Evolutionary conservation across 2,113 vertebrate species (phyloP).

Genomic region (Panthera uncia): DNA sequence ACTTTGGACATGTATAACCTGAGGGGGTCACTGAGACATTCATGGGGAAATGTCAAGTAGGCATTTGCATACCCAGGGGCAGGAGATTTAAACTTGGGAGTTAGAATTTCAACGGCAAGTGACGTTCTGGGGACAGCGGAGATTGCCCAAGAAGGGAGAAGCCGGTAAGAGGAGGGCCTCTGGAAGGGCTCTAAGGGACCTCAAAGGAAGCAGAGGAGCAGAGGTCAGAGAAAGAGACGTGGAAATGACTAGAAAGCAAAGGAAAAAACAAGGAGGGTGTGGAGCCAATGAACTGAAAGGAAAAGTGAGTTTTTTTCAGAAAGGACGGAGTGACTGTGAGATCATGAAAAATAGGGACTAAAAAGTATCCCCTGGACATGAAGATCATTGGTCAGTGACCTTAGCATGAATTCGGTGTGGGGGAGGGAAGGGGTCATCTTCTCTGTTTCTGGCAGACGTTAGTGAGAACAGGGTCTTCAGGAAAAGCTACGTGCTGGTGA

Average conservation of each 20-base stretch:
- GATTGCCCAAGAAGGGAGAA: neutral
- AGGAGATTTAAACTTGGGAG: constrained; percentile 15
- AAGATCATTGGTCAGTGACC: neutral
- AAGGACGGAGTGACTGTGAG: neutral
- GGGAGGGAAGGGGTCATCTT: neutral
- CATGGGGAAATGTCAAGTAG: neutral
- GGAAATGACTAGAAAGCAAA: neutral
- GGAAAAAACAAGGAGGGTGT: neutral
- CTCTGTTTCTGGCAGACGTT: neutral
- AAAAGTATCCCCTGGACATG: neutral
- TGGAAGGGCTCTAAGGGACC: neutral
- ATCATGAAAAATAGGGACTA: neutral
- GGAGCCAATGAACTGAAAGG: neutral
- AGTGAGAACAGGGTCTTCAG: neutral
- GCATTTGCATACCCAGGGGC: neutral
- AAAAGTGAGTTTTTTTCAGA: neutral
- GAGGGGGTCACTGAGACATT: neutral
- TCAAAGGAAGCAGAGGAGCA: neutral
- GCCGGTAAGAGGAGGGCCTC: neutral
- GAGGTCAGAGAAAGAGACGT: neutral
- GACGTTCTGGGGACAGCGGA: neutral
- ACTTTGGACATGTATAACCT: neutral
- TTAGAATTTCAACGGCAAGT: neutral
- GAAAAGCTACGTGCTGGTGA: neutral
- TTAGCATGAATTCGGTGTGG: neutral